Base-by-base conservation (phyloP, 2,113 vertebrate species). In the Saccopteryx bilineata region DNA sequence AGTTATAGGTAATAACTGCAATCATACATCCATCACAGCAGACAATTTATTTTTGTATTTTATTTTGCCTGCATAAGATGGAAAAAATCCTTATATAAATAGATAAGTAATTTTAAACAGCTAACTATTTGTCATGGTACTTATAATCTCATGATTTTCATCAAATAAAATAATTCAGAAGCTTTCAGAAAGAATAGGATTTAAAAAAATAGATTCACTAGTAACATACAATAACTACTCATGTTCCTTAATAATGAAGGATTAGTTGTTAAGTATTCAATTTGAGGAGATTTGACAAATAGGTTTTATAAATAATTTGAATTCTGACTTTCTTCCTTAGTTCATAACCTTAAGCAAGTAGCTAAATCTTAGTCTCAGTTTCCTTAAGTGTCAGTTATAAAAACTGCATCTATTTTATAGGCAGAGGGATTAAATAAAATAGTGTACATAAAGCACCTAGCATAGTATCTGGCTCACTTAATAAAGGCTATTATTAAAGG, bases 201-300 rank as follows among this genome's bases (percentile, higher is more conserved):
- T 96, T 39, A 91, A 86, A 83, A 91, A 86, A 80, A 71, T 11
- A 87, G 48, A 90, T n/a, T 86, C 31, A 76, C n/a, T 75, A 93
- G 78, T 1, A 28, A 52, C 69, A 66, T 71, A 69, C 80, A 88
- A 50, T 58, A 86, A 69, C 9, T 69, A 33, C 18, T 94, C 19
- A 54, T 52, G 7, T 46, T 93, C 48, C 66, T 92, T 79, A 66
- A 33, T 61, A 60, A 91, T 74, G 90, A 83, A 69, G 56, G n/a
- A 93, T 65, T 78, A 33, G 50, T 56, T 88, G 81, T 19, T 89
- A 63, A 74, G 21, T 58, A 76, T 79, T 91, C 50, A 18, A 23
- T 54, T 76, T 66, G 48, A 50, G 66, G 74, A 58, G 48, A 88
- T 79, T 79, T 95, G 79, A 66, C 46, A 88, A 80, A 33, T 52